phyloP scores from a whole-genome alignment of 37 sponge, comb jelly and placozoan genomes.

The Eunapius fragilis region DNA sequence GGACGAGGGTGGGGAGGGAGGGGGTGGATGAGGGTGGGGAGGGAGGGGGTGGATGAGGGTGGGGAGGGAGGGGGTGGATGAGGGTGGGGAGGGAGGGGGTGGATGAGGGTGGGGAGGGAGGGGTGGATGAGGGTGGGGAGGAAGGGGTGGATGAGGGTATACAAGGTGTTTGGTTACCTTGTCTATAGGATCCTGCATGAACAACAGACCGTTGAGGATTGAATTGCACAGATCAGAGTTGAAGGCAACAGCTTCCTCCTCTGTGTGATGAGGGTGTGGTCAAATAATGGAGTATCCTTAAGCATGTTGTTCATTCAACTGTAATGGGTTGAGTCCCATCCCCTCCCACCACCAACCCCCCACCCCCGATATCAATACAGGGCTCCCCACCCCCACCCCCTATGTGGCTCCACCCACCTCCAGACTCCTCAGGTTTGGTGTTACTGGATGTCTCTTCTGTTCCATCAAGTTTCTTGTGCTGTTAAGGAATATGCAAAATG shows the following conservation, averaged over 20 bases:
- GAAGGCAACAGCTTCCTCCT: conserved; percentile 18
- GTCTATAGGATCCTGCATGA: conserved; percentile 88
- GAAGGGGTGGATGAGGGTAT: neutral
- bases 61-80: neutral
- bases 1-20: neutral
- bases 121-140: conserved; percentile 2
- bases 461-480: conserved; percentile 77
- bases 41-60: neutral
- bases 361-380: neutral
- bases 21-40: neutral
- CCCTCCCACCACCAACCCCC: neutral
- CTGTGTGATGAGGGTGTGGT: neutral
- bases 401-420: conserved; percentile 4
- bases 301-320: no score
- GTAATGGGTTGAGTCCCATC: neutral
- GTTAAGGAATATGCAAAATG: neutral
- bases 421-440: neutral
- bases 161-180: conserved; percentile 44
- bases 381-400: no score
- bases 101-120: no score
- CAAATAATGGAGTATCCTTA: neutral
- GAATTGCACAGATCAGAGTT: conserved; percentile 79
- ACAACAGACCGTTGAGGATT: conserved; percentile 76
- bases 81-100: neutral
- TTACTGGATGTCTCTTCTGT: neutral